A percentile compares a stretch with the other conserved stretches of the same genome.
Evolutionary conservation across 2,797 vertebrate genomes (phyloP).

Genomic region (Sebastolobus altivelis): DNA sequence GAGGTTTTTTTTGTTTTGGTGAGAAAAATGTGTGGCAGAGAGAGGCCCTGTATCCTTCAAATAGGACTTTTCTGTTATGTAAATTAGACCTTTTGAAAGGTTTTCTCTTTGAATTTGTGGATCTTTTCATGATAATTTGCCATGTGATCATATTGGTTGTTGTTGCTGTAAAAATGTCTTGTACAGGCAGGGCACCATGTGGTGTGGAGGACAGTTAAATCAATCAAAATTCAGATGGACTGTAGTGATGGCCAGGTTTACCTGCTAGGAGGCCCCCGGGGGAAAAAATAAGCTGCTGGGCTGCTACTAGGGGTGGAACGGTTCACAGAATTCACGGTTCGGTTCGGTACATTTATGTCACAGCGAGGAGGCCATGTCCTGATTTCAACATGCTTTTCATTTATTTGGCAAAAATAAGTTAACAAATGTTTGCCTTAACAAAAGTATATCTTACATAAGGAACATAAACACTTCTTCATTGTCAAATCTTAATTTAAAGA

Average conservation of each 20-base stretch:
- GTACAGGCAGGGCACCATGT: not conserved
- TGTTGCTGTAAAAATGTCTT: not conserved
- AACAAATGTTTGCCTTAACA: too few relatives aligned
- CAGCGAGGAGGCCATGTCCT: too few relatives aligned
- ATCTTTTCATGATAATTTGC: not conserved
- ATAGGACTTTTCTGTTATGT: not conserved
- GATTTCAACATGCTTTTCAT: too few relatives aligned
- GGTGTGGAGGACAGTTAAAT: not conserved
- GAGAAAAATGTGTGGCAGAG: not conserved
- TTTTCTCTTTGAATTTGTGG: not conserved
- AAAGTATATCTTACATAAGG: too few relatives aligned
- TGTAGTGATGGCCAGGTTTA: not conserved
- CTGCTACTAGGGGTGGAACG: not conserved
- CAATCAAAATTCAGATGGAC: not conserved
- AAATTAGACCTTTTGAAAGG: not conserved
- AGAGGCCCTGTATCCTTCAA: not conserved
- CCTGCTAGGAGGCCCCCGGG: not conserved
- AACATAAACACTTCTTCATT: too few relatives aligned
- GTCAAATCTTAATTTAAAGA: too few relatives aligned
- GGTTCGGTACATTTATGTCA: too few relatives aligned
- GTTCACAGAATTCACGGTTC: too few relatives aligned
- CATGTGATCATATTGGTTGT: not conserved
- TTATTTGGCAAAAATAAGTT: too few relatives aligned
- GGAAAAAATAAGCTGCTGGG: not conserved
- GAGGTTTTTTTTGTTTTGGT: not conserved